These are phyloP conservation scores for Aleiodes alternator DNA, from an alignment of 2,888 invertebrate species.

Conservation along the genomic window DNA sequence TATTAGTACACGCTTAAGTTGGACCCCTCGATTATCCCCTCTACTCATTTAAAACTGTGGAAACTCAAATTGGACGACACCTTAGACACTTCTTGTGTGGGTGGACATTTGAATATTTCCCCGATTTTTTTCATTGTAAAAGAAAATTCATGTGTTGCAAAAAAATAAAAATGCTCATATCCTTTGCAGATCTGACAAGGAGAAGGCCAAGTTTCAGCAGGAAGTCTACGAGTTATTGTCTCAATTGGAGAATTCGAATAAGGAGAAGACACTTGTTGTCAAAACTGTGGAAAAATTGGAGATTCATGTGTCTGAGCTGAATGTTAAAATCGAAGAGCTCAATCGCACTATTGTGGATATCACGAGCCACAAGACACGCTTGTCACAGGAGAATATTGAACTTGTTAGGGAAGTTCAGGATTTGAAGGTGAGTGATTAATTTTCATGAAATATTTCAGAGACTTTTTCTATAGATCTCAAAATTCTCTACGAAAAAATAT, in stretches of 20 bases:
- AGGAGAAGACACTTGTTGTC: conserved; percentile 89
- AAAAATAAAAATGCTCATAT: no score
- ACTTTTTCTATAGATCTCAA: not conserved
- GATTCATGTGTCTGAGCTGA: conserved; percentile 92
- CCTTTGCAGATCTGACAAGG: conserved; percentile 87
- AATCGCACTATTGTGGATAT: conserved; percentile 98
- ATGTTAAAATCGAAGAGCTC: conserved; percentile 96
- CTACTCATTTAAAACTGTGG: conserved; percentile 58
- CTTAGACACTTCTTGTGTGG: conserved; percentile 70
- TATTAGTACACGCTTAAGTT: conserved; percentile 72
- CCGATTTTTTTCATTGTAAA: conserved; percentile 44
- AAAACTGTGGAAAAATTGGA: conserved; percentile 95
- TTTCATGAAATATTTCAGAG: conserved; percentile 30
- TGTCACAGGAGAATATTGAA: conserved; percentile 96
- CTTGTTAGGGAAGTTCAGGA: conserved; percentile 97
- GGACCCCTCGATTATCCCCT: conserved; percentile 70
- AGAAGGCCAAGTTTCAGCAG: conserved; percentile 98
- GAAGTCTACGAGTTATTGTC: conserved; percentile 98
- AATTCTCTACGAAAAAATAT: no score
- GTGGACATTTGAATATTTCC: conserved; percentile 54
- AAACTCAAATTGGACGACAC: conserved; percentile 67
- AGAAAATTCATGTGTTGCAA: not conserved
- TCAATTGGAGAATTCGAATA: conserved; percentile 95
- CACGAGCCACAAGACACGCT: conserved; percentile 95
- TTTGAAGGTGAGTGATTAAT: conserved; percentile 81